Percentiles rank a stretch among this genome's conserved stretches.
Evolutionary conservation across 2,797 vertebrate species (phyloP).

Genomic region (Nyctibius grandis): DNA sequence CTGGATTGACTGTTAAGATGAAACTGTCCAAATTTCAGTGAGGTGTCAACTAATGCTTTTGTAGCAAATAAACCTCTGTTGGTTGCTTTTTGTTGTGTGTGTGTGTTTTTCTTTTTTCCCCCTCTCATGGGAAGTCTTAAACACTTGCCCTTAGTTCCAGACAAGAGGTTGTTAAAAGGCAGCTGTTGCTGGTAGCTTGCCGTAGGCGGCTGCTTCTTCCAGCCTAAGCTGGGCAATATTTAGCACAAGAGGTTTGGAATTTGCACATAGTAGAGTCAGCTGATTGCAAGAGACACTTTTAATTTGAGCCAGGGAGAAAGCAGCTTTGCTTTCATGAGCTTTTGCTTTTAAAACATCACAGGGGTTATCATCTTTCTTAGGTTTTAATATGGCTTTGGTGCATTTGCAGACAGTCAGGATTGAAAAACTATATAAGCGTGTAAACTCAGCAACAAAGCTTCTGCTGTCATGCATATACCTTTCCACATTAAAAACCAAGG

Average conservation of each 20-base stretch:
- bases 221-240: conserved; percentile 15
- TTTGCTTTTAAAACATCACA: conserved; percentile 8
- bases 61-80: background rate
- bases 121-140: background rate
- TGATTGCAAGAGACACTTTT: background rate
- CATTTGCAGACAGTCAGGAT: background rate
- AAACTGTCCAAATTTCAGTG: background rate
- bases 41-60: background rate
- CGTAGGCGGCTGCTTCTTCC: background rate
- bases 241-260: background rate
- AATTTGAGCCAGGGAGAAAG: conserved; percentile 28
- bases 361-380: background rate
- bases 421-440: background rate
- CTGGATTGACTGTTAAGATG: background rate
- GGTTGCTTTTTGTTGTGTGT: background rate
- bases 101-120: background rate
- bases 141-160: background rate
- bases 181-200: background rate
- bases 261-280: background rate
- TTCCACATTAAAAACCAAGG: background rate
- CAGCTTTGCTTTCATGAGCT: background rate
- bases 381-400: background rate
- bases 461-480: background rate
- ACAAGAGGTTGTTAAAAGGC: background rate
- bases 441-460: background rate